phyloP scores from a whole-genome alignment of 2,888 invertebrate species.

The Agrilus mali region DNA sequence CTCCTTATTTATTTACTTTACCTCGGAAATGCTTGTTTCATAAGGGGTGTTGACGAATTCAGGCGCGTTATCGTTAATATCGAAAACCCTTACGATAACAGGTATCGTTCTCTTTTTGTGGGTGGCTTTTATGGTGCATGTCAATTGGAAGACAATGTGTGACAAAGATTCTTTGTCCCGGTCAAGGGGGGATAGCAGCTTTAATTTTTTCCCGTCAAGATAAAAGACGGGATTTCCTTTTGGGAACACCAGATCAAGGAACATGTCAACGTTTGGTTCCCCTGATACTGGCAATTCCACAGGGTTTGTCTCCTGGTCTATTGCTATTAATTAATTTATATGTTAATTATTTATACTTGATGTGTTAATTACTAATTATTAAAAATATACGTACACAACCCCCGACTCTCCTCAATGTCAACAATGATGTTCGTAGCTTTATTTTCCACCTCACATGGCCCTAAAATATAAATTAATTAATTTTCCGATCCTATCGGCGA shows the following conservation, averaged over 20 bases:
- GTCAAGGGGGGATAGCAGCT: conserved; percentile 68
- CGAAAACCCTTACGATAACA: conserved; percentile 78
- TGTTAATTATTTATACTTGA: not conserved
- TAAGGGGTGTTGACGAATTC: conserved; percentile 75
- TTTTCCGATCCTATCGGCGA: too few species aligned
- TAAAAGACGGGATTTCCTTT: conserved; percentile 68
- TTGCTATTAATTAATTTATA: conserved; percentile 40
- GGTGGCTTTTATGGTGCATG: conserved; percentile 68
- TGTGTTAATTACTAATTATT: too few species aligned
- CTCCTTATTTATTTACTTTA: too few species aligned
- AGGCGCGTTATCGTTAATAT: conserved; percentile 83
- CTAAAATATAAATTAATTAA: conserved; percentile 28
- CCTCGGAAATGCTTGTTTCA: conserved; percentile 75
- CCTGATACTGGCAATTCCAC: conserved; percentile 72
- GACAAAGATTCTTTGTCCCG: conserved; percentile 76
- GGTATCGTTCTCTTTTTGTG: conserved; percentile 75
- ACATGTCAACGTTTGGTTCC: conserved; percentile 65
- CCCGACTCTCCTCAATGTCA: conserved; percentile 81
- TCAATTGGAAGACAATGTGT: conserved; percentile 81
- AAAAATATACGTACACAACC: conserved; percentile 56
- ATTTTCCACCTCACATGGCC: conserved; percentile 72
- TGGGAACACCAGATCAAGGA: conserved; percentile 66
- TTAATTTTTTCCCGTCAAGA: conserved; percentile 69
- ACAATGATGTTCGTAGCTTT: conserved; percentile 81
- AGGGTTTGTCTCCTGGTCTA: conserved; percentile 73